Base-by-base conservation (phyloP, 2,888 invertebrate genomes). In the Andrena chrysosceles region DNA sequence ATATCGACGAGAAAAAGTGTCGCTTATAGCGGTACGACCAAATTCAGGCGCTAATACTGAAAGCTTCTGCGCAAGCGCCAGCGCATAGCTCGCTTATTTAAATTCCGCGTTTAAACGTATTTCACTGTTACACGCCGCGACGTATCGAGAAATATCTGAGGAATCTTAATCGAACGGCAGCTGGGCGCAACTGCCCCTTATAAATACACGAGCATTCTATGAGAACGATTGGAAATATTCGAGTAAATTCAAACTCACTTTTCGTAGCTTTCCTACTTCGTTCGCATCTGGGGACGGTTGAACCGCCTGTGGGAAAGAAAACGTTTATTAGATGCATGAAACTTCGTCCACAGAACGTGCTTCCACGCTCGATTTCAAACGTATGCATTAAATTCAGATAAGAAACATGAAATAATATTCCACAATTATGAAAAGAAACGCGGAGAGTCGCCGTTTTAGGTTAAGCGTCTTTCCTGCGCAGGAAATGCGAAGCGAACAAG, bases 191-290 rank as follows among this genome's bases (percentile, higher is more conserved):
- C 10, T 10, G 13, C 42, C 20, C 10, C 10, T 23, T 63, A 33
- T 31, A 31, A 48, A 35, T 16, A 2, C 20, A 20, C n/a, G 56
- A 56, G 13, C 23, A 23, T 13, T 26, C 23, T 56, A 56, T 56
- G 26, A 4, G 56, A 56, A 23, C 26, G 23, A 56, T 10, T 26
- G 56, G 23, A 48, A 63, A 29, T 35, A 69, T 33, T 68, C 3
- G 20, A 54, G 23, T 4, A n/a, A 66, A 49, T n/a, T 1, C 20
- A 8, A 52, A 85, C 89, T 91, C 85, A 93, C 93, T 88, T 91
- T 92, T 75, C 92, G 91, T 8, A 93, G 90, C 73, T 89, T 90
- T 59, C 92, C 91, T 83, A 93, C 60, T 72, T 92, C 92, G 42
- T 81, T 87, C 42, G 73, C 67, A 29, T 90, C 90, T 67, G 80